Conservation (phyloP, 2,797 vertebrate genomes). For the Coccyzus lansbergi region DNA sequence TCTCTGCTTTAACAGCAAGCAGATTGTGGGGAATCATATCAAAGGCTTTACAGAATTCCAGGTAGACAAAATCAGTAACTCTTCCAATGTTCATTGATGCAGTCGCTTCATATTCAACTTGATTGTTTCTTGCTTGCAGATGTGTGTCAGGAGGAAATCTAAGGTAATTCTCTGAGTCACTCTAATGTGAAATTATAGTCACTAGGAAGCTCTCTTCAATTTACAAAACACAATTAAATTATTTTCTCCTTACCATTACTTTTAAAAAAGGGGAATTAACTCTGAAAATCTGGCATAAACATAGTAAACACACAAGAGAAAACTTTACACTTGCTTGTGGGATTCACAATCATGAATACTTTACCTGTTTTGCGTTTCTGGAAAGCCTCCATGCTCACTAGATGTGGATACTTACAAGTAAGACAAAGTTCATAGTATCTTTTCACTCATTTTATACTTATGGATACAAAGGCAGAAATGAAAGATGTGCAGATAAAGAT, state of each 20-base stretch:
- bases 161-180: not conserved
- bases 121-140: not conserved
- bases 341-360: not conserved
- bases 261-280: not conserved
- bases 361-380: not conserved
- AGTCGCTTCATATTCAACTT: not conserved
- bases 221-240: not conserved
- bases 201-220: not conserved
- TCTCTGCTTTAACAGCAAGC: not conserved
- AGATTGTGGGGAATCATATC: not conserved
- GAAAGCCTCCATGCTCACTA: not conserved
- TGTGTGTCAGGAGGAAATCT: not conserved
- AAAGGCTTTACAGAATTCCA: not conserved
- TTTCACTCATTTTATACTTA: not conserved
- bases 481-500: not conserved
- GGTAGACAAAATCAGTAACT: not conserved
- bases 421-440: not conserved
- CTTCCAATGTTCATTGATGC: not conserved
- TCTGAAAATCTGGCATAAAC: not conserved
- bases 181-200: not conserved
- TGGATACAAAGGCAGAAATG: not conserved
- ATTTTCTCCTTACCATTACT: not conserved
- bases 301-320: not conserved
- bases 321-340: not conserved
- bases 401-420: not conserved